These are phyloP conservation scores for Trachymyrmex septentrionalis DNA, from an alignment of 1,140 invertebrate genomes.

Conservation along the genomic window DNA sequence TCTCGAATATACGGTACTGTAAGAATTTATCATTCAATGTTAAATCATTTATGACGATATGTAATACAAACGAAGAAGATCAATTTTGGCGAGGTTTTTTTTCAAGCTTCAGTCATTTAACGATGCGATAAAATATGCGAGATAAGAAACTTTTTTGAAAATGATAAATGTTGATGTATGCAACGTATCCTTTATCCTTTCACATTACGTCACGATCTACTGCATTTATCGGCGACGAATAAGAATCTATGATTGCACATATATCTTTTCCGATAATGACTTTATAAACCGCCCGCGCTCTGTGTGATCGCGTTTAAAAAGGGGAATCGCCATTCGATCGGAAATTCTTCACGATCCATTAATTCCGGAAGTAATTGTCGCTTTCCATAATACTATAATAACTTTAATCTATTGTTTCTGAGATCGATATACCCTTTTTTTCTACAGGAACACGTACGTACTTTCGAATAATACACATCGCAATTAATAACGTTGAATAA, in stretches of 20 bases:
- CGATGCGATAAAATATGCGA: not conserved
- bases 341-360: slow-evolving; percentile 70
- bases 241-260: not conserved
- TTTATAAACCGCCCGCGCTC: slow-evolving; percentile 19
- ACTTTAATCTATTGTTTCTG: slow-evolving; percentile 62
- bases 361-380: slow-evolving; percentile 63
- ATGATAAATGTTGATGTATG: slow-evolving; percentile 19
- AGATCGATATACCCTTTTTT: not conserved
- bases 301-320: not conserved
- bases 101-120: slow-evolving; percentile 1
- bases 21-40: slow-evolving; percentile 4
- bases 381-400: slow-evolving; percentile 65
- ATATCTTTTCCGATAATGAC: slow-evolving; percentile 6
- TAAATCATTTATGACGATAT: slow-evolving; percentile 22
- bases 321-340: slow-evolving; percentile 62
- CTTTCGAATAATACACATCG: not conserved
- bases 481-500: slow-evolving; percentile 10
- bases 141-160: not conserved
- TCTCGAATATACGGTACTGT: not conserved
- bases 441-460: not conserved
- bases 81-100: not conserved
- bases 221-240: slow-evolving; percentile 12
- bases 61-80: not conserved
- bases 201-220: slow-evolving; percentile 3
- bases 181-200: slow-evolving; percentile 21